Percentiles rank a stretch among this genome's conserved stretches.
These are phyloP conservation scores for Premnoplex brunnescens DNA, from an alignment of 2,797 vertebrate species.

Conservation along the genomic window DNA sequence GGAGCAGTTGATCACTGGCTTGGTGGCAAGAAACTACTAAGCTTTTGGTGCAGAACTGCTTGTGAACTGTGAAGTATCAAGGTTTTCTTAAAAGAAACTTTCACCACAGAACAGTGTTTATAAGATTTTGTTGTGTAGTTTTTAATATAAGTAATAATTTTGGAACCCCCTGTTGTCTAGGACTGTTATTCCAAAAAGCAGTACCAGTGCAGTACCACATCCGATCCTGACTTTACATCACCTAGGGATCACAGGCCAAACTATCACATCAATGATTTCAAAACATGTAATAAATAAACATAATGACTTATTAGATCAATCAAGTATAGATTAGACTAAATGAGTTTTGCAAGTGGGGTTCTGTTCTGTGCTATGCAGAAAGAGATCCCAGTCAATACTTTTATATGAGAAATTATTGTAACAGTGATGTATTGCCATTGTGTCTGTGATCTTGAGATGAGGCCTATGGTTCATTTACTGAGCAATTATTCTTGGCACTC, in stretches of 20 bases:
- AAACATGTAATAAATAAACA: background rate
- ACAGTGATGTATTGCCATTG: background rate
- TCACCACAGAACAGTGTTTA: background rate
- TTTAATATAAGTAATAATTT: background rate
- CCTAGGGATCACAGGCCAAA: background rate
- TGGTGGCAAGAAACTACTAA: background rate
- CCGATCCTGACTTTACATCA: background rate
- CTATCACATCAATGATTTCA: background rate
- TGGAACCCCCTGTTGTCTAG: background rate
- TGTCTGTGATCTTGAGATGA: background rate
- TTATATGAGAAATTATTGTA: background rate
- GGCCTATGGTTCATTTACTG: background rate
- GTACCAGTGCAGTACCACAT: background rate
- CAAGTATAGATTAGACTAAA: background rate
- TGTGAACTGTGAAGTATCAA: background rate
- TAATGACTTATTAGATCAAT: background rate
- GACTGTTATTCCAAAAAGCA: background rate
- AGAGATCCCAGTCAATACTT: background rate
- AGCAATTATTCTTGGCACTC: background rate
- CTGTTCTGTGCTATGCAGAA: background rate
- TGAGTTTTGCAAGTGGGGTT: background rate
- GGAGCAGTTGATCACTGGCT: background rate
- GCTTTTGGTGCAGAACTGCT: background rate
- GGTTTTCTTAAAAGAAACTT: background rate
- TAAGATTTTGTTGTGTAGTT: background rate